Conservation (phyloP, 2,888 invertebrate genomes). For the Bimastos eiseni region DNA sequence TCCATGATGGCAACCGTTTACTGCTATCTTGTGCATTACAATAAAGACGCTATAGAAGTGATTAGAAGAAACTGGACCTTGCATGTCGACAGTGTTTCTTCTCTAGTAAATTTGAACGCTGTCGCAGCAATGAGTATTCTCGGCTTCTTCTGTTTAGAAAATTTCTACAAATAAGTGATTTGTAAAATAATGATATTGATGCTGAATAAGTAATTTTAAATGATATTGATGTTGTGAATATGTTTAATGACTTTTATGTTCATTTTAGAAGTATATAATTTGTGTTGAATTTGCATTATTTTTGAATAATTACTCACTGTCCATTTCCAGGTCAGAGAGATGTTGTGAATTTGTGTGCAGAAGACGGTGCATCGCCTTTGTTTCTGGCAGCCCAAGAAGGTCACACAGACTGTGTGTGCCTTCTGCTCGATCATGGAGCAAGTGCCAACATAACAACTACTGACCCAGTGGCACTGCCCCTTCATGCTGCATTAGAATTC, state of each 20-base stretch:
- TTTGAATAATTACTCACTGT: neutral
- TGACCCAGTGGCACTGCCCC: conserved; percentile 48
- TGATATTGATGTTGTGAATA: neutral
- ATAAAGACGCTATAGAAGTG: too few relatives aligned
- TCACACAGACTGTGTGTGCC: conserved; percentile 49
- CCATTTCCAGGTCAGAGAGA: conserved; percentile 39
- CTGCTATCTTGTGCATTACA: too few relatives aligned
- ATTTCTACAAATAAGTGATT: neutral
- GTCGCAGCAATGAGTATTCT: neutral
- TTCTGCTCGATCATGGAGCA: conserved; percentile 53
- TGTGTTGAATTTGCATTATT: neutral
- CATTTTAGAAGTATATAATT: neutral
- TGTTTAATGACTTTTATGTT: neutral
- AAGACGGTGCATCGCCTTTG: conserved; percentile 55
- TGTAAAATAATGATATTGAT: too few relatives aligned
- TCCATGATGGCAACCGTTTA: too few relatives aligned
- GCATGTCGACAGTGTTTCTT: neutral
- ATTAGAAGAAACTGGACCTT: too few relatives aligned
- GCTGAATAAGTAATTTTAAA: too few relatives aligned
- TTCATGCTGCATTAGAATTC: conserved; percentile 52
- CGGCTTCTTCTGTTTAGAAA: neutral
- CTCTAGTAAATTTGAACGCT: neutral
- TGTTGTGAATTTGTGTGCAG: conserved; percentile 53
- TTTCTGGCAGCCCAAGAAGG: conserved; percentile 57
- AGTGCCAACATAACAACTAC: conserved; percentile 47